phyloP scores from a whole-genome alignment of 2,113 vertebrate species.

The Mesitornis unicolor region DNA sequence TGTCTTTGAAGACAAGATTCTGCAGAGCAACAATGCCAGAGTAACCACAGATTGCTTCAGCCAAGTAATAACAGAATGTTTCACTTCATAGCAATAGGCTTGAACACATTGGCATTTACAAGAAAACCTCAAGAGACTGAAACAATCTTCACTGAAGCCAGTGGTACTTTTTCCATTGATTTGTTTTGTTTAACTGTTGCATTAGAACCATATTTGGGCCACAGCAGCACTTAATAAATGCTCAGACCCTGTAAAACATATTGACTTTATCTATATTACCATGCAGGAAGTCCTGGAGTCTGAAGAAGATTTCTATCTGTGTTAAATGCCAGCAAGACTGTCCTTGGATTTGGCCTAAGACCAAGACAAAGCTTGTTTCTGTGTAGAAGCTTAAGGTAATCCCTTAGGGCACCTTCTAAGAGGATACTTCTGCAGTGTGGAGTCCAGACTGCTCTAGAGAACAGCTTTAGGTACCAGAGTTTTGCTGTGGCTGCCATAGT shows the following conservation, averaged over 20 bases:
- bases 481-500: not conserved
- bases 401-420: not conserved
- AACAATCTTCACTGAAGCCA: not conserved
- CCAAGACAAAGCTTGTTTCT: not conserved
- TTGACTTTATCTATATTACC: not conserved
- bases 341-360: not conserved
- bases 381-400: not conserved
- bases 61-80: not conserved
- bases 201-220: not conserved
- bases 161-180: not conserved
- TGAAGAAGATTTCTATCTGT: not conserved
- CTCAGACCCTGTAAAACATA: not conserved
- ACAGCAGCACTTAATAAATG: slow-evolving; percentile 9
- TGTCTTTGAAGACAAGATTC: not conserved
- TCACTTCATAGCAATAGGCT: not conserved
- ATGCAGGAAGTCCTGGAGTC: not conserved
- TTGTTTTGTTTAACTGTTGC: not conserved
- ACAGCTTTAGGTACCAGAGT: not conserved
- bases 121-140: not conserved
- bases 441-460: not conserved
- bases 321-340: not conserved
- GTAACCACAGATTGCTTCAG: not conserved
- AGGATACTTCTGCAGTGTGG: not conserved
- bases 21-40: not conserved
- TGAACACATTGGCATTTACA: not conserved